Percentiles rank a stretch among this genome's conserved stretches.
phyloP scores from a whole-genome alignment of 2,888 invertebrate genomes.

The Tenthredo amoena region DNA sequence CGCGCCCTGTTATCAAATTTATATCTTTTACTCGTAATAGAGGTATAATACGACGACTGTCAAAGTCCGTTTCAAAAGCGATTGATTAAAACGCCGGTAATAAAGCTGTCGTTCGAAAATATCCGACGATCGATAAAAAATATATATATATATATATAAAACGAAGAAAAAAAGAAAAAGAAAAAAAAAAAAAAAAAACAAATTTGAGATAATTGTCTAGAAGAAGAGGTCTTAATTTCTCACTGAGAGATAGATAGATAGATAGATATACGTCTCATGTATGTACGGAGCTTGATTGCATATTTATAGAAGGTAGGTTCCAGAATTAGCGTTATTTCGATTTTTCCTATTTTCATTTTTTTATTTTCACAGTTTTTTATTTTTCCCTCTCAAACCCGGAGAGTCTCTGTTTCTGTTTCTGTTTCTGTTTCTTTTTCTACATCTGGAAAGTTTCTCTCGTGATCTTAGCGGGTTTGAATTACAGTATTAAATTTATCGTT shows the following conservation, averaged over 20 bases:
- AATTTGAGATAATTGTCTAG: neutral
- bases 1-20: neutral
- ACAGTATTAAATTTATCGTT: neutral
- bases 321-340: neutral
- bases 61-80: neutral
- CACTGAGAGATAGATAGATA: neutral
- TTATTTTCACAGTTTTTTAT: neutral
- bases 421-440: neutral
- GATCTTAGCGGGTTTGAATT: neutral
- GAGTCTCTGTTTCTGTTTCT: neutral
- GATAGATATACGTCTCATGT: neutral
- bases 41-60: neutral
- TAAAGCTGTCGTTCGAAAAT: neutral
- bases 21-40: neutral
- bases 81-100: neutral
- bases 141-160: no score
- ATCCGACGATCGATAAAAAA: neutral
- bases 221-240: neutral
- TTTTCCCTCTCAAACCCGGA: neutral
- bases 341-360: neutral
- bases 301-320: neutral
- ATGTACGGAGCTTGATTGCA: neutral
- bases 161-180: neutral
- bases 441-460: slow-evolving; percentile 14
- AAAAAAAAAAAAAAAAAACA: neutral